Evolutionary conservation across 2,797 vertebrate species (phyloP).

Genomic region (Pampus argenteus): DNA sequence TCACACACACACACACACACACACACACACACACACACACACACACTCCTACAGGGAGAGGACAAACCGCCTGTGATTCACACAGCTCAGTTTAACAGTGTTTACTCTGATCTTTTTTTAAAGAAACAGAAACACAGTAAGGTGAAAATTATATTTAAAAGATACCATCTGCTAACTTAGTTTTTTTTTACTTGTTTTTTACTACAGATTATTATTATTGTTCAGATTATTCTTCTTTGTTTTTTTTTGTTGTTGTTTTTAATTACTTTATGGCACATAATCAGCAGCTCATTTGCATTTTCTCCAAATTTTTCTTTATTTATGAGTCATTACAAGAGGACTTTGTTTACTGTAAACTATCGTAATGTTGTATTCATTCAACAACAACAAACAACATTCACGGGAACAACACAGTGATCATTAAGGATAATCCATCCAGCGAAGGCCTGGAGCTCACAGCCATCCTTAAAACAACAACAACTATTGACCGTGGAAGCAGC

Average conservation of each 20-base stretch:
- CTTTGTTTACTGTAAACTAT: not conserved
- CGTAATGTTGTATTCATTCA: not conserved
- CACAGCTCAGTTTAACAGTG: slow-evolving; percentile 23
- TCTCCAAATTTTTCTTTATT: not conserved
- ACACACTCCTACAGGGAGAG: slow-evolving; percentile 41
- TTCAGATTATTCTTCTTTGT: too few species aligned
- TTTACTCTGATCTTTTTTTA: too few species aligned
- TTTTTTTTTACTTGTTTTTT: not conserved
- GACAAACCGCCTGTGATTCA: slow-evolving; percentile 56
- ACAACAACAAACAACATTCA: not conserved
- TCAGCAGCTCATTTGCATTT: not conserved
- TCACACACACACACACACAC: slow-evolving; percentile 51
- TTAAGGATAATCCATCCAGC: slow-evolving; percentile 11
- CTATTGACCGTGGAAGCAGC: slow-evolving; percentile 21
- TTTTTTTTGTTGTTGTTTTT: too few species aligned
- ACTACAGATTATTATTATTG: not conserved
- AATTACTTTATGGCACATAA: not conserved
- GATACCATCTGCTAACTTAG: too few species aligned
- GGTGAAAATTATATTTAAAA: too few species aligned
- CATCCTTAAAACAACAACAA: slow-evolving; percentile 54
- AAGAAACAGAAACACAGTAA: too few species aligned
- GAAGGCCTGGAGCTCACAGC: not conserved
- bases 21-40: slow-evolving; percentile 34
- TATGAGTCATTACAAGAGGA: not conserved
- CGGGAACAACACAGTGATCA: not conserved